Evolutionary conservation across 2,888 invertebrate genomes (phyloP), one percentile per base, ranked within the genome.

Genomic region (Morpho achilles): DNA sequence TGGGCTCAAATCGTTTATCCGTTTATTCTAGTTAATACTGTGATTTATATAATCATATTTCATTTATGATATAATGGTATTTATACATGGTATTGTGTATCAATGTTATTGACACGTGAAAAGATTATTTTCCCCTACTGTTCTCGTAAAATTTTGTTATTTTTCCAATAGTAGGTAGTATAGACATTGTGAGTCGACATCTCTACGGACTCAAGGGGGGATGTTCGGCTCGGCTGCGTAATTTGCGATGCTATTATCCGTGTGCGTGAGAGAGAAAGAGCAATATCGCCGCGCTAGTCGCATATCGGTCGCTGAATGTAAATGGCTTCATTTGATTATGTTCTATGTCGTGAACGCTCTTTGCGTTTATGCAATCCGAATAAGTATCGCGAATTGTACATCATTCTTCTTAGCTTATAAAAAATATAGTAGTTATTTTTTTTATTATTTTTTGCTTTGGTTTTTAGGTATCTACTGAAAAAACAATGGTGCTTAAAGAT

Each of bases 311-410:
- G 75, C 75, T 84, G 87, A 88, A 88, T 87, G 82, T 81, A 86
- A 88, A 89, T 87, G 80, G 82, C 85, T 87, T 86, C 87, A 88
- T 88, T 88, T 87, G 82, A 84, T 86, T 85, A 84, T 83, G 80
- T 82, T 82, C 76, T 74, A 74, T 75, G 76, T 69, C 73, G 80
- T 81, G 79, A 82, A 84, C 76, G 82, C 75, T 83, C 78, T 81
- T 80, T 81, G 82, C 80, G 79, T 88, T 84, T 82, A 84, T 87
- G 82, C 81, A 81, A 83, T 78, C 82, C 82, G 70, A 72, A 80
- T 76, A 65, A 71, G 71, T 77, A 52, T 56, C 70, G 70, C 72
- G 74, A 71, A 75, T 69, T 71, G 75, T 70, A 74, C 32, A 32
- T 32, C 32, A 69, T 67, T 61, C 68, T 74, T 61, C 68, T 74